These are phyloP conservation scores for Cisticola juncidis DNA, from an alignment of 2,113 vertebrate species.

Conservation along the genomic window DNA sequence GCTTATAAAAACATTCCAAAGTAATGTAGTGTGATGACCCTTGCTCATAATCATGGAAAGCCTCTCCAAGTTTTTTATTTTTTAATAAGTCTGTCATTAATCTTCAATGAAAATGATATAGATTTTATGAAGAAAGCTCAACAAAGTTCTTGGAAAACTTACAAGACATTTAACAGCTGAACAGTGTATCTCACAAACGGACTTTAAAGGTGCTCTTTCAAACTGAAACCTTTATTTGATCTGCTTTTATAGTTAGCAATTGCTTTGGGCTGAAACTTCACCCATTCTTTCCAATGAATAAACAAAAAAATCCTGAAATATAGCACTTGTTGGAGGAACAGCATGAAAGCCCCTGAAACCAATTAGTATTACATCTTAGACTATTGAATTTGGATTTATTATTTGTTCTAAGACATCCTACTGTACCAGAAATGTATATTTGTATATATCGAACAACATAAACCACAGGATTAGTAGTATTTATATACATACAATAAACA, in stretches of 20 bases:
- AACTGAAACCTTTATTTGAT: constrained; percentile 68
- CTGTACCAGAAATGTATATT: background rate
- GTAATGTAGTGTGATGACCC: constrained; percentile 57
- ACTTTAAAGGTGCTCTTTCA: constrained; percentile 59
- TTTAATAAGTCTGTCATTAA: constrained; percentile 61
- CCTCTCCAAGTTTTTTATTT: constrained; percentile 55
- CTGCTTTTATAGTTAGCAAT: constrained; percentile 66
- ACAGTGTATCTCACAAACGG: constrained; percentile 63
- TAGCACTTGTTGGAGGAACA: constrained; percentile 31
- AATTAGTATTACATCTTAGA: constrained; percentile 3
- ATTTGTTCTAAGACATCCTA: background rate
- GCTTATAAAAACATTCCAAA: constrained; percentile 64
- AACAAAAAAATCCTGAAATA: constrained; percentile 51
- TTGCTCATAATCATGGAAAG: constrained; percentile 53
- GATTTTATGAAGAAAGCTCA: constrained; percentile 67
- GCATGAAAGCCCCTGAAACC: background rate
- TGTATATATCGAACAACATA: background rate
- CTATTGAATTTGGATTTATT: background rate
- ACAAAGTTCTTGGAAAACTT: constrained; percentile 65
- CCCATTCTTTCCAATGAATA: constrained; percentile 66
- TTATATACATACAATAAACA: background rate
- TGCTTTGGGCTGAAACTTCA: constrained; percentile 64
- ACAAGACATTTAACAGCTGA: constrained; percentile 67
- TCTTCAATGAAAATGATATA: constrained; percentile 67
- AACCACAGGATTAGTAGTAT: background rate